A percentile compares a stretch with the other conserved stretches of the same genome.
Conservation (phyloP, 1,140 invertebrate genomes). For the Ptiloglossa arizonensis region DNA sequence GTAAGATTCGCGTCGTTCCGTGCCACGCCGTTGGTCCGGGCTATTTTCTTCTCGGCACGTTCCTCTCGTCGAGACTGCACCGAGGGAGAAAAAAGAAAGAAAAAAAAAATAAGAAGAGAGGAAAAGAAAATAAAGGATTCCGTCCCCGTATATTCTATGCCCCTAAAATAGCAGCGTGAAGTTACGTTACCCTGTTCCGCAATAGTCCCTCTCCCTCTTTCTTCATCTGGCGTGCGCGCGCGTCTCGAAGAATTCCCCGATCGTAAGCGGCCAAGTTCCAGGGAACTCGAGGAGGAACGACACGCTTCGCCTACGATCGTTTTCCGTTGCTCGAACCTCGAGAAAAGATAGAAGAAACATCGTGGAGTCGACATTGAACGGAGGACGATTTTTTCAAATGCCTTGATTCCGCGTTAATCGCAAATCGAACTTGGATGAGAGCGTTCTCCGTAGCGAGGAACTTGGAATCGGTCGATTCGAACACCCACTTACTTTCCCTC, state of each 20-base stretch:
- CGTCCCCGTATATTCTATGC: constrained; percentile 47
- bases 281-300: too few species aligned
- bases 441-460: too few species aligned
- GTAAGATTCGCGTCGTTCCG: constrained; percentile 58
- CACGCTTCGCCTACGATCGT: too few species aligned
- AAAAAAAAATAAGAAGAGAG: not conserved
- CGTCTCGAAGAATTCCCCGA: not conserved
- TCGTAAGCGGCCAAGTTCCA: not conserved
- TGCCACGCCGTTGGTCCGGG: constrained; percentile 63
- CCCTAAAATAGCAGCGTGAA: constrained; percentile 56
- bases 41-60: constrained; percentile 67
- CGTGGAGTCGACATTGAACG: too few species aligned
- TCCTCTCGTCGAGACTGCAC: constrained; percentile 55
- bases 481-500: too few species aligned
- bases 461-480: too few species aligned
- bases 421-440: too few species aligned
- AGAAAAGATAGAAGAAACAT: too few species aligned
- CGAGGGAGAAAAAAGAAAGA: not conserved
- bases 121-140: constrained; percentile 36
- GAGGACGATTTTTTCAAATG: too few species aligned
- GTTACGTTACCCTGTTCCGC: constrained; percentile 56
- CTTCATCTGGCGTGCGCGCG: too few species aligned
- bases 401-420: too few species aligned
- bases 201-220: constrained; percentile 24
- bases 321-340: too few species aligned